These are phyloP conservation scores for Enteromius treurensis DNA, from an alignment of 2,797 vertebrate species.

Conservation along the genomic window DNA sequence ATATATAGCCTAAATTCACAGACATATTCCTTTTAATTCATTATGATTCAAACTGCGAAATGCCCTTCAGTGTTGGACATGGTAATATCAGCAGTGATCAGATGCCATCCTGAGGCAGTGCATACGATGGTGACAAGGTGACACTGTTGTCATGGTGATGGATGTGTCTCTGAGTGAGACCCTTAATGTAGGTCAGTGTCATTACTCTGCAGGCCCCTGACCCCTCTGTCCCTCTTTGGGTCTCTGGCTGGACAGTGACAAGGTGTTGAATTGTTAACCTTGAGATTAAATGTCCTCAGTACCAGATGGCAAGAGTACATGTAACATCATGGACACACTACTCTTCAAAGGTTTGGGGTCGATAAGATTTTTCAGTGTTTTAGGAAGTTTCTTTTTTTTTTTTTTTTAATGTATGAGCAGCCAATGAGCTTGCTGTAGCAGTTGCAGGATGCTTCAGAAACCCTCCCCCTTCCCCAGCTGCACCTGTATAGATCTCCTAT, in stretches of 20 bases:
- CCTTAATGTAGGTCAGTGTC: constrained; percentile 34
- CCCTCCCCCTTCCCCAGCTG: background rate
- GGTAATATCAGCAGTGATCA: constrained; percentile 17
- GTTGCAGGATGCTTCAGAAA: background rate
- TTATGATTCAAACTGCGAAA: constrained; percentile 14
- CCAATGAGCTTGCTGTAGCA: background rate
- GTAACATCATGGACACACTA: background rate
- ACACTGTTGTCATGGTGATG: constrained; percentile 44
- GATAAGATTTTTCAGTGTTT: background rate
- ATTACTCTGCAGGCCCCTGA: constrained; percentile 36
- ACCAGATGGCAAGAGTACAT: background rate
- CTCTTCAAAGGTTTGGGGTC: background rate
- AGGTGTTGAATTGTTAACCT: constrained; percentile 7
- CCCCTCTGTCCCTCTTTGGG: constrained; percentile 25
- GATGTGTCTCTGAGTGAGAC: constrained; percentile 40
- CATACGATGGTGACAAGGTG: constrained; percentile 41
- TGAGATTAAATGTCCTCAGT: background rate
- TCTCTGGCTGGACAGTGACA: constrained; percentile 5
- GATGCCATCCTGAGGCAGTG: constrained; percentile 8
- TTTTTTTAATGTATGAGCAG: background rate
- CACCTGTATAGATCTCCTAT: background rate
- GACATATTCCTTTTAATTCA: background rate
- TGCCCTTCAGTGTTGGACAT: constrained; percentile 15
- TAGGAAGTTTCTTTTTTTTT: background rate
- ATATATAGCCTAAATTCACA: constrained; percentile 1